Evolutionary conservation across 2,797 vertebrate species (phyloP).

Genomic region (Cuculus canorus): DNA sequence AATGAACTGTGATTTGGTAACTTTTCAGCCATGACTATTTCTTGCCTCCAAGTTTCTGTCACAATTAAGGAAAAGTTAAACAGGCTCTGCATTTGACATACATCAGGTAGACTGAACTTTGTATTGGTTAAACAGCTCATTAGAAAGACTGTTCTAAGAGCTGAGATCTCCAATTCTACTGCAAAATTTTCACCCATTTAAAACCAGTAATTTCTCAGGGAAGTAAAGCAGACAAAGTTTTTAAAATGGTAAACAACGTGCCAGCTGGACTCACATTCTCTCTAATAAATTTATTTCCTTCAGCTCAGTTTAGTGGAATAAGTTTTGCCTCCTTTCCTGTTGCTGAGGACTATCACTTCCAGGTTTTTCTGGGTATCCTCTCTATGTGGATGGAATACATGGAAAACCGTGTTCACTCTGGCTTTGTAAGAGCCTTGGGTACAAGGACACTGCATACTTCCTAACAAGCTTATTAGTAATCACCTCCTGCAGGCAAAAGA

Average conservation of each 20-base stretch:
- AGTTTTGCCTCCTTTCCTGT: background rate
- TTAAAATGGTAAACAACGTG: background rate
- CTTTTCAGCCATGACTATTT: slow-evolving; percentile 1
- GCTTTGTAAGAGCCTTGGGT: background rate
- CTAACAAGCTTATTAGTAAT: background rate
- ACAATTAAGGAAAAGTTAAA: slow-evolving; percentile 58
- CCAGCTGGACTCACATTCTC: background rate
- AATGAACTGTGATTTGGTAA: slow-evolving; percentile 23
- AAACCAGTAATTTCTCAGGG: background rate
- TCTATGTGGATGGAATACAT: background rate
- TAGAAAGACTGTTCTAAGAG: slow-evolving; percentile 51
- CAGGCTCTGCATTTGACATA: slow-evolving; percentile 28
- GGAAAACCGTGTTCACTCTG: background rate
- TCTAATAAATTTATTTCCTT: background rate
- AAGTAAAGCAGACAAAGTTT: background rate
- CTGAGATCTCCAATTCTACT: background rate
- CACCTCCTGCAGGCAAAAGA: background rate
- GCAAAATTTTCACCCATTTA: background rate
- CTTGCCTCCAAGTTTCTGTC: background rate
- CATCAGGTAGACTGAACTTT: slow-evolving; percentile 39
- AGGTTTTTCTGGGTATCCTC: background rate
- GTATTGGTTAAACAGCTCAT: slow-evolving; percentile 57
- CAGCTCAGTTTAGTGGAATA: background rate
- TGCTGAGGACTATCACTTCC: background rate
- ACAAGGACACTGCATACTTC: background rate